These are phyloP conservation scores for Pterophyllum scalare DNA, from an alignment of 2,113 vertebrate species.

Conservation along the genomic window DNA sequence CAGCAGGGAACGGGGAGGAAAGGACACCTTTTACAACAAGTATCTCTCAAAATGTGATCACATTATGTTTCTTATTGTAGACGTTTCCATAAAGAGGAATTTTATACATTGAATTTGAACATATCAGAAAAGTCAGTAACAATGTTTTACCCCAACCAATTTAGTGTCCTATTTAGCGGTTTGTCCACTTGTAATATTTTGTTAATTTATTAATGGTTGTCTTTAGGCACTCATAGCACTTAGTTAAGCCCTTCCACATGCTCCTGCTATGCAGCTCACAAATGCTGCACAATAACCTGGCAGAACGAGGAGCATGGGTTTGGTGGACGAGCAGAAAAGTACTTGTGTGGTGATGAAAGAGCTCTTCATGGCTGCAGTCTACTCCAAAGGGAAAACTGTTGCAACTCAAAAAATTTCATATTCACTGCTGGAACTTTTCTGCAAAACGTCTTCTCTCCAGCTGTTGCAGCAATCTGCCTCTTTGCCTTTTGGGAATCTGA, in stretches of 20 bases:
- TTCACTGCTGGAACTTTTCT: background rate
- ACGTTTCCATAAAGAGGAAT: background rate
- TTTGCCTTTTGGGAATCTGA: background rate
- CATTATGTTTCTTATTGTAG: background rate
- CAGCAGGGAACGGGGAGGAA: background rate
- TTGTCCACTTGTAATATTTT: background rate
- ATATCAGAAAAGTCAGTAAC: no score
- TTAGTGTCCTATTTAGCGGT: no score
- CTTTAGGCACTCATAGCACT: no score
- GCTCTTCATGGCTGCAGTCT: background rate
- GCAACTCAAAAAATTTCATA: background rate
- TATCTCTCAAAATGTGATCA: background rate
- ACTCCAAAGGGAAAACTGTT: background rate
- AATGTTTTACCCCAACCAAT: no score
- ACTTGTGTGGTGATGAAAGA: background rate
- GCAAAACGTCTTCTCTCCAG: background rate
- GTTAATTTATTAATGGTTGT: no score
- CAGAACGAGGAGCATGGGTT: background rate
- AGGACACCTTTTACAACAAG: background rate
- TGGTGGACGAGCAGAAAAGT: background rate
- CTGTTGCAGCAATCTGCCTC: background rate
- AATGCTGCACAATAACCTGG: no score
- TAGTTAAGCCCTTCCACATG: no score
- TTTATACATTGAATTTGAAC: no score
- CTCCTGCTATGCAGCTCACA: no score